These are phyloP conservation scores for Clarias gariepinus DNA, from an alignment of 2,113 vertebrate species.

Conservation along the genomic window DNA sequence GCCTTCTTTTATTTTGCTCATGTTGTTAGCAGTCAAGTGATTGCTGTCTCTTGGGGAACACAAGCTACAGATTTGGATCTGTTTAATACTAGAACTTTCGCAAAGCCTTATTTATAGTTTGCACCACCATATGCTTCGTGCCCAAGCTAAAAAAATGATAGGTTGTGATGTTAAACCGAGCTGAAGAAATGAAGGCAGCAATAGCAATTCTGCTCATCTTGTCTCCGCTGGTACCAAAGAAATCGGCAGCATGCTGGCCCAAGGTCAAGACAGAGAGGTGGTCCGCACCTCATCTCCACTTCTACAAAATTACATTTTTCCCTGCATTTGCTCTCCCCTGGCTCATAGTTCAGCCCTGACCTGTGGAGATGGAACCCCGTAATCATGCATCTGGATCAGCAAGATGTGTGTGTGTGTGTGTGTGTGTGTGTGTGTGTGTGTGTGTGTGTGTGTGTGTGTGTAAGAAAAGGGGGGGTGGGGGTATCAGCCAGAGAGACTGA, in stretches of 20 bases:
- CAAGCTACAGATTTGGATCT: not conserved
- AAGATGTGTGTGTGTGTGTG: not conserved
- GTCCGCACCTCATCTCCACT: conserved; percentile 43
- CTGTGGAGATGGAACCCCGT: conserved; percentile 28
- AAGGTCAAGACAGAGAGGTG: conserved; percentile 24
- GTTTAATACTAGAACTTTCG: not conserved
- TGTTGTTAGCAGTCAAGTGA: not conserved
- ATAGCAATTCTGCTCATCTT: not conserved
- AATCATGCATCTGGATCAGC: conserved; percentile 34
- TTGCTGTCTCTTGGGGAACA: not conserved
- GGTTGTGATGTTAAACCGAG: conserved; percentile 1
- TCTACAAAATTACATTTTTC: conserved; percentile 41
- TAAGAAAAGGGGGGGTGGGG: not conserved
- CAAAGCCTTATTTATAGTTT: not conserved
- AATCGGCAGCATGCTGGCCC: conserved; percentile 2
- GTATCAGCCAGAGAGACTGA: not conserved
- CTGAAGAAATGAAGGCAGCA: not conserved
- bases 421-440: not conserved
- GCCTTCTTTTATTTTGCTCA: not conserved
- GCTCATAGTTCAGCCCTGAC: conserved; percentile 44
- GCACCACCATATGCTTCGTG: not conserved
- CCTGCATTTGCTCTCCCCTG: conserved; percentile 23
- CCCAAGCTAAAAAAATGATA: not conserved
- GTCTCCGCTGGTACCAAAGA: conserved; percentile 1
- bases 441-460: not conserved